Conservation (phyloP, 2,113 vertebrate species). For the Catharus minimus region DNA sequence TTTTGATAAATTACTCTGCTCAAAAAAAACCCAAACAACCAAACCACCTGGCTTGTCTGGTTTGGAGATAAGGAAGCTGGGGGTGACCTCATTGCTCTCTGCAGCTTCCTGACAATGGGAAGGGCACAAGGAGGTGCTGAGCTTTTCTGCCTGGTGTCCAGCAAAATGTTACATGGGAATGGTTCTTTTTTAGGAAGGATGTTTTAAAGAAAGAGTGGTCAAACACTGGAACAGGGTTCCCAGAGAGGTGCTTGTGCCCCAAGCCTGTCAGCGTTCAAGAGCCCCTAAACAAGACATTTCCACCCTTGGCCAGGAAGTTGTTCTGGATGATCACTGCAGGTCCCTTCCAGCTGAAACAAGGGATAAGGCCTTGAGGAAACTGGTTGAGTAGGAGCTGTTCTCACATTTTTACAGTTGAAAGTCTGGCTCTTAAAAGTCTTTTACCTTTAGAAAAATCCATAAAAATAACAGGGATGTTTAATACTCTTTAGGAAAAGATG, state of each 20-base stretch:
- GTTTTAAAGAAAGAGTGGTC: neutral
- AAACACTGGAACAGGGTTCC: neutral
- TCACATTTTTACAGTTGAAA: neutral
- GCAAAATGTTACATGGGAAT: neutral
- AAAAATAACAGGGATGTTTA: neutral
- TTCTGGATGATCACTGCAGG: neutral
- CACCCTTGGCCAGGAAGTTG: neutral
- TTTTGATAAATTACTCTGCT: neutral
- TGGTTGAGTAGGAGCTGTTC: neutral
- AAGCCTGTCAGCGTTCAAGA: too few species aligned
- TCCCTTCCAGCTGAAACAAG: neutral
- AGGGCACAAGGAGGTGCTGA: neutral
- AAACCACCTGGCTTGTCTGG: neutral
- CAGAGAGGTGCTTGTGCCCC: neutral
- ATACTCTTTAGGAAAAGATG: neutral
- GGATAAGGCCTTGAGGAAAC: neutral
- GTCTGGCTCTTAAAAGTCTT: neutral
- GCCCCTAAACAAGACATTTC: neutral
- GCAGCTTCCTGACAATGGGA: neutral
- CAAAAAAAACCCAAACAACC: neutral
- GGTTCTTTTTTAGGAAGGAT: neutral
- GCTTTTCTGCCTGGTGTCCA: neutral
- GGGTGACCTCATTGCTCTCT: neutral
- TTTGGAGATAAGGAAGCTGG: neutral
- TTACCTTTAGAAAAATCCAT: neutral